Conservation (phyloP, 92 coral and sea anemone species). For the Chrysogorgia sp. region DNA sequence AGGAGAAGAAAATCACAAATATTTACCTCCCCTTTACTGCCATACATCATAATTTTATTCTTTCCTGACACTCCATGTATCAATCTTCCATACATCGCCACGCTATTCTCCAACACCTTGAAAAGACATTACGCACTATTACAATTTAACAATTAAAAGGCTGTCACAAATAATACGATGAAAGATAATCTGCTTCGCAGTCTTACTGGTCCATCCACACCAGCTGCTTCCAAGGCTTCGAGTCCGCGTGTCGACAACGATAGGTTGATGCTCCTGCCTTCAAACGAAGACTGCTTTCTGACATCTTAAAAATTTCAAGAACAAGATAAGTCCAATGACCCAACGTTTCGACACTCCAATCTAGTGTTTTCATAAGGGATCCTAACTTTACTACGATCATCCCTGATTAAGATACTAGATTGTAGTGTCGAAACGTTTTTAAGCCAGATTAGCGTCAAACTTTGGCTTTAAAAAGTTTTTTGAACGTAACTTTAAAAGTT, state of each 20-base stretch:
- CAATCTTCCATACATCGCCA: slow-evolving; percentile 47
- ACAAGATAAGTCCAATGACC: not conserved
- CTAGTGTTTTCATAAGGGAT: no score
- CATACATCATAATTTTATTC: slow-evolving; percentile 77
- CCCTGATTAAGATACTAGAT: no score
- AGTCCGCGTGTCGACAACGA: slow-evolving; percentile 53
- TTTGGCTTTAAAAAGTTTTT: no score
- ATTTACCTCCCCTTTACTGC: slow-evolving; percentile 87
- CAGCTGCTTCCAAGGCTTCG: slow-evolving; percentile 44
- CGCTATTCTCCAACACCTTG: slow-evolving; percentile 42
- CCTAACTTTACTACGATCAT: no score
- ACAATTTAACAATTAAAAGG: no score
- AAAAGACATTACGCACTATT: not conserved
- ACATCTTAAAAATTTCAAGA: slow-evolving; percentile 28
- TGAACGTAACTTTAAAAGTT: no score
- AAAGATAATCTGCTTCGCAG: not conserved
- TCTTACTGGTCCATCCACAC: slow-evolving; percentile 48
- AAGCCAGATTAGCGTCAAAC: no score
- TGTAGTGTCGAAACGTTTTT: no score
- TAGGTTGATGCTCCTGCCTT: slow-evolving; percentile 60
- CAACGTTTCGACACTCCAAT: no score
- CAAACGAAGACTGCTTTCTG: slow-evolving; percentile 28
- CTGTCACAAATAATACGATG: no score
- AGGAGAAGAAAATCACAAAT: no score
- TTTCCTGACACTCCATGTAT: slow-evolving; percentile 40